Conservation (phyloP, 2,113 vertebrate genomes). For the Passer domesticus region DNA sequence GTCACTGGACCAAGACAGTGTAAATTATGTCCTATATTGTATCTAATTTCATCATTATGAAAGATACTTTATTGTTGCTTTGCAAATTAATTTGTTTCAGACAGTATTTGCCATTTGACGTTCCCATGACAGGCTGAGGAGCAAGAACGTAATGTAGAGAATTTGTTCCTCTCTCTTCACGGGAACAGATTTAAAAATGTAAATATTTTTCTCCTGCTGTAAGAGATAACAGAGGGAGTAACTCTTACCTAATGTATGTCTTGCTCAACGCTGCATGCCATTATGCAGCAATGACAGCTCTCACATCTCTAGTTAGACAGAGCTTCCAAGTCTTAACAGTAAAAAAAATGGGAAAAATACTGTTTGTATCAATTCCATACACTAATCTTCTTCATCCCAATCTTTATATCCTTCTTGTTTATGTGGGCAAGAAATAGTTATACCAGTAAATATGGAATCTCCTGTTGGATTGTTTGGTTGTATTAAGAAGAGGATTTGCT, state of each 20-base stretch:
- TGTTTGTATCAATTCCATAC: background rate
- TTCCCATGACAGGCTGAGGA: background rate
- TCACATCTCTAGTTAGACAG: background rate
- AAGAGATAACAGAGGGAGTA: background rate
- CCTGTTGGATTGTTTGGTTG: background rate
- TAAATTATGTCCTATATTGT: background rate
- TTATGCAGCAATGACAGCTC: background rate
- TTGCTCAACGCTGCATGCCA: background rate
- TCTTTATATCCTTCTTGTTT: background rate
- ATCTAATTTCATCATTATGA: background rate
- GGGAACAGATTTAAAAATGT: background rate
- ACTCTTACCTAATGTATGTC: background rate
- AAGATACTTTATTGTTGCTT: background rate
- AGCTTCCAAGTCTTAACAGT: background rate
- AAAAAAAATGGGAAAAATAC: background rate
- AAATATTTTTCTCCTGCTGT: background rate
- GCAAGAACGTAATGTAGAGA: background rate
- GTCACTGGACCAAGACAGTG: background rate
- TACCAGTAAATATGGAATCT: background rate
- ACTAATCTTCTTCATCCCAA: background rate
- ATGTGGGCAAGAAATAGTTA: background rate
- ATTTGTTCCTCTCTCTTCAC: background rate
- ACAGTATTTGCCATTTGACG: background rate
- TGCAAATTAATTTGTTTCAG: background rate
- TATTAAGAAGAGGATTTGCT: rapidly evolving